These are phyloP conservation scores for Rhopalosiphum padi DNA, from an alignment of 1,140 invertebrate species.

Conservation along the genomic window DNA sequence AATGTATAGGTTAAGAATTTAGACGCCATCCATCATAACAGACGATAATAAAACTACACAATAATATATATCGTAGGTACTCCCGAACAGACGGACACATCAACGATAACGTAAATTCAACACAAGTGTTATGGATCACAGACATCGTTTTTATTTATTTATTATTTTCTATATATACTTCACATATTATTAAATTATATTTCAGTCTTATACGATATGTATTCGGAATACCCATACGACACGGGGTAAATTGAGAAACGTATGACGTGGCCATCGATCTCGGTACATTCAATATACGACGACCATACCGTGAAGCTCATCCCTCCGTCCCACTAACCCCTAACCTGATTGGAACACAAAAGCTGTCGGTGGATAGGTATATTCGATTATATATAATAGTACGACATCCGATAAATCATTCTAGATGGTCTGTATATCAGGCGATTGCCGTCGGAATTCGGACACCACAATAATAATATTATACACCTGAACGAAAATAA, in stretches of 20 bases:
- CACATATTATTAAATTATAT: not conserved
- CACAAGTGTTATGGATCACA: not conserved
- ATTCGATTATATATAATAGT: constrained; percentile 10
- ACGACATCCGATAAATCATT: constrained; percentile 15
- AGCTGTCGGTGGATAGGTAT: not conserved
- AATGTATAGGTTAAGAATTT: not conserved
- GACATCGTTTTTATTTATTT: not conserved
- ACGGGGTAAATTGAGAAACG: not conserved
- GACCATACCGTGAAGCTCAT: not conserved
- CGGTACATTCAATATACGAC: not conserved
- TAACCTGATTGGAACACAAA: not conserved
- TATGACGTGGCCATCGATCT: not conserved
- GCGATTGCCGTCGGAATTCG: not conserved
- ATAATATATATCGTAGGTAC: not conserved
- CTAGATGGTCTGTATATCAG: not conserved
- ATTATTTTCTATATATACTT: not conserved
- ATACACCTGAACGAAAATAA: not conserved
- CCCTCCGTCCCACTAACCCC: not conserved
- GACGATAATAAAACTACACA: constrained; percentile 11
- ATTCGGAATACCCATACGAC: not conserved
- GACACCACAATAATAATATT: not conserved
- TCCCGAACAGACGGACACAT: not conserved
- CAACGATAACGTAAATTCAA: constrained; percentile 14
- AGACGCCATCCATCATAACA: not conserved
- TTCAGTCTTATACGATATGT: not conserved